Conservation (phyloP, 2,888 invertebrate genomes). For the Trachelus stipa region DNA sequence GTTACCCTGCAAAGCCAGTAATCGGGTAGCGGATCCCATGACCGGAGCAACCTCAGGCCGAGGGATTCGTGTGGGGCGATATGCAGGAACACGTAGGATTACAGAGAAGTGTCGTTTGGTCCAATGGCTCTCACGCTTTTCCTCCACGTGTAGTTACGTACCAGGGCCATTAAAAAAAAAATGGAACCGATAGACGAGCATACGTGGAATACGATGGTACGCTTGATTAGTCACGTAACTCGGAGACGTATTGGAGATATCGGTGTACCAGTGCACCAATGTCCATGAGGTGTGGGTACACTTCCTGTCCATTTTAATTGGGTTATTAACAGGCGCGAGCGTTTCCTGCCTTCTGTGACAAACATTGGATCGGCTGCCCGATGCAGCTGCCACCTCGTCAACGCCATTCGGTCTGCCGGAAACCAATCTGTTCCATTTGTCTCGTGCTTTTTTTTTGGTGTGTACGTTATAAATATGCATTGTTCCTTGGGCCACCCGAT, state of each 20-base stretch:
- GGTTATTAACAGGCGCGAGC: conserved; percentile 54
- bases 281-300: conserved; percentile 13
- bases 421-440: conserved; percentile 58
- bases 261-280: not conserved
- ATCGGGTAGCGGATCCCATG: not conserved
- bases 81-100: not conserved
- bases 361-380: conserved; percentile 35
- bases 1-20: not conserved
- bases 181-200: not conserved
- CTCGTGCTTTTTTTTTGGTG: conserved; percentile 29
- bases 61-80: not conserved
- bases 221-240: not conserved
- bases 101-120: not conserved
- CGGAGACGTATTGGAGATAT: not conserved
- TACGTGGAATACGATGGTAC: not conserved
- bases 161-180: not conserved
- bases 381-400: conserved; percentile 49
- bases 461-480: conserved; percentile 33
- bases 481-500: not conserved
- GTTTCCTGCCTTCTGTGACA: conserved; percentile 56
- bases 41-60: not conserved
- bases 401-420: conserved; percentile 40
- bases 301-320: conserved; percentile 56
- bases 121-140: not conserved
- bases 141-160: not conserved